phyloP scores from a whole-genome alignment of 2,797 vertebrate genomes.

The Danio aesculapii region DNA sequence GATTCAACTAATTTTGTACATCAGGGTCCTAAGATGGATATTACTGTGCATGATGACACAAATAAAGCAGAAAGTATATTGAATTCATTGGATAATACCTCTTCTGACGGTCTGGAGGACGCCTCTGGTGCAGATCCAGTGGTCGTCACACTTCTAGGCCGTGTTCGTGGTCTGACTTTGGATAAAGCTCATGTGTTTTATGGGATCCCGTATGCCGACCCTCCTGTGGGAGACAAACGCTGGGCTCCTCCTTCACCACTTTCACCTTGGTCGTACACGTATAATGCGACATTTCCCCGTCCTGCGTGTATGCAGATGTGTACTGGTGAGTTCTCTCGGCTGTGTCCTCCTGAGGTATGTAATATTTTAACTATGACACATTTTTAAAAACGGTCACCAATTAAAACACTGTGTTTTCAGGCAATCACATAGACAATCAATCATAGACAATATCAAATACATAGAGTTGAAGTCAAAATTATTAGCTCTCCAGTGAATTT shows the following conservation, averaged over 20 bases:
- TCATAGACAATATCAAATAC: too few species aligned
- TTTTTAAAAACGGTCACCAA: not conserved
- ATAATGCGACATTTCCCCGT: slow-evolving; percentile 76
- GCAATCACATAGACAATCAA: too few species aligned
- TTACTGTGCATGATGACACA: not conserved
- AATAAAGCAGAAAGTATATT: not conserved
- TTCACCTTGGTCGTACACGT: slow-evolving; percentile 71
- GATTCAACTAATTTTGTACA: not conserved
- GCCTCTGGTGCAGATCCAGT: slow-evolving; percentile 24
- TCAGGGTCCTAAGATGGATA: not conserved
- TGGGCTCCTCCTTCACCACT: slow-evolving; percentile 76
- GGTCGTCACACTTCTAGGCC: slow-evolving; percentile 47
- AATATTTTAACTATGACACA: slow-evolving; percentile 22
- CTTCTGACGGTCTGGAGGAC: not conserved
- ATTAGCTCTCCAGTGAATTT: too few species aligned
- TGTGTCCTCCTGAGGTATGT: slow-evolving; percentile 73
- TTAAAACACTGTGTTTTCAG: not conserved
- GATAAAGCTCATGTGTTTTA: slow-evolving; percentile 79
- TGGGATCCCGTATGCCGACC: slow-evolving; percentile 78
- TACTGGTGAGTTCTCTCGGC: slow-evolving; percentile 61
- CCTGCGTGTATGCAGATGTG: slow-evolving; percentile 79
- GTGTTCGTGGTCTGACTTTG: slow-evolving; percentile 68
- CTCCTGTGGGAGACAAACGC: slow-evolving; percentile 75
- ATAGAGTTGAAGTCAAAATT: too few species aligned
- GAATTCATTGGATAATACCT: not conserved